A percentile compares a stretch with the other conserved stretches of the same genome.
Conservation (phyloP, 30 jellyfish, hydroid and myxozoan genomes). For the Clytia hemisphaerica region DNA sequence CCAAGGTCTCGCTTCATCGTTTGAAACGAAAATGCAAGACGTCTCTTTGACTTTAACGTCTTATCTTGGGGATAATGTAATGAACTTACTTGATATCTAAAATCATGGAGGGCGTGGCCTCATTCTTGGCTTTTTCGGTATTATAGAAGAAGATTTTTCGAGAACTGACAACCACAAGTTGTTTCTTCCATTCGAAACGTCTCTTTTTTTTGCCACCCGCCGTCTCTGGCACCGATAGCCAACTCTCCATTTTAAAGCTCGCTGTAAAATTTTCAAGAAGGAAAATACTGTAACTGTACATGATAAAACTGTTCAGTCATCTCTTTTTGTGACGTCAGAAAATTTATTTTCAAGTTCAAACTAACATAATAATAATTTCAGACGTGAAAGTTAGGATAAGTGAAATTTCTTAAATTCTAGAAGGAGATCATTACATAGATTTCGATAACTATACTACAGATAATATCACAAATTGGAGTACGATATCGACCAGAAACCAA, state of each 20-base stretch:
- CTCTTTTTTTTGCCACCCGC: constrained; percentile 40
- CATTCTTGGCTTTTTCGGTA: constrained; percentile 67
- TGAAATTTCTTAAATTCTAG: too few relatives aligned
- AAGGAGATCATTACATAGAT: neutral
- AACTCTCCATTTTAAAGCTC: constrained; percentile 59
- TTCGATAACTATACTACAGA: neutral
- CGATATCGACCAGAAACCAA: neutral
- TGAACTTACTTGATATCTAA: constrained; percentile 67
- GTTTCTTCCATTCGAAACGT: constrained; percentile 71
- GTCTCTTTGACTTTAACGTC: too few relatives aligned
- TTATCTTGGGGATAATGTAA: too few relatives aligned
- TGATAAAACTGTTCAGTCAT: too few relatives aligned
- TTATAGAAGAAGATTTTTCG: constrained; percentile 75
- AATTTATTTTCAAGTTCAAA: too few relatives aligned
- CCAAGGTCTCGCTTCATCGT: too few relatives aligned
- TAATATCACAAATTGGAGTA: neutral
- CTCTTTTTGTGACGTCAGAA: too few relatives aligned
- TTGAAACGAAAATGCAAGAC: too few relatives aligned
- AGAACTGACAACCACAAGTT: constrained; percentile 78
- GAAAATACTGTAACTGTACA: too few relatives aligned
- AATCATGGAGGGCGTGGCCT: constrained; percentile 76
- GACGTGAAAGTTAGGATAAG: too few relatives aligned
- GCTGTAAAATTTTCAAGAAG: too few relatives aligned
- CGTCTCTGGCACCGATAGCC: constrained; percentile 76
- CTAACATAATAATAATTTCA: too few relatives aligned